A percentile compares a stretch with the other conserved stretches of the same genome.
phyloP scores from a whole-genome alignment of 2,113 vertebrate species.

The Spilogale gracilis region DNA sequence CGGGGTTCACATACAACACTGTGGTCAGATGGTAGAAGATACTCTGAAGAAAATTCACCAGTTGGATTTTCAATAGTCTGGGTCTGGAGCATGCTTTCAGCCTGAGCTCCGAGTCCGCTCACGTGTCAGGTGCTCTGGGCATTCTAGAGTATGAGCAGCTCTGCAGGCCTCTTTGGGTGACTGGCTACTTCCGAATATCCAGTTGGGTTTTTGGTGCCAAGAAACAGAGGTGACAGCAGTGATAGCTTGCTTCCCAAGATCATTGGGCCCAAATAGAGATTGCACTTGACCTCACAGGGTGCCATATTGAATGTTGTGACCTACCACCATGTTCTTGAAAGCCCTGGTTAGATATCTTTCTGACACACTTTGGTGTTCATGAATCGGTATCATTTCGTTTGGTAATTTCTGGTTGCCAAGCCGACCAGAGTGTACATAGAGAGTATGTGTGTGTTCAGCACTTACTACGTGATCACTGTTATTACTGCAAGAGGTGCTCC shows the following conservation, averaged over 20 bases:
- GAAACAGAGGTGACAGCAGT: neutral
- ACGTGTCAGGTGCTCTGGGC: neutral
- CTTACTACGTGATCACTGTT: neutral
- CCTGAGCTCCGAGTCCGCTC: neutral
- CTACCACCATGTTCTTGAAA: neutral
- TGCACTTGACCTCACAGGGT: neutral
- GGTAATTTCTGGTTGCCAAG: neutral
- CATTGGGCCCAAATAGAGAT: rapidly evolving
- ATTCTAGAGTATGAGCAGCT: neutral
- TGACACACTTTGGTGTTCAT: neutral
- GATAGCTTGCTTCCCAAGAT: neutral
- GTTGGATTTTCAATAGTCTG: neutral
- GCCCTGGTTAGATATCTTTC: neutral
- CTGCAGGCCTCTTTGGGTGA: neutral
- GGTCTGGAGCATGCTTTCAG: neutral
- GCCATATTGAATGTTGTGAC: neutral
- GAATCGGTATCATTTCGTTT: neutral
- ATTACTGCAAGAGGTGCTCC: neutral
- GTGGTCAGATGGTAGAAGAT: neutral
- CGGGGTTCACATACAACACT: neutral
- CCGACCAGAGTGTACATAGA: neutral
- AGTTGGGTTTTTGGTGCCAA: neutral
- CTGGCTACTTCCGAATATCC: neutral
- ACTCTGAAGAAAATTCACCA: too few relatives aligned
- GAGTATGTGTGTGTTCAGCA: rapidly evolving